Conservation (phyloP, 2,113 vertebrate species). For the Calcarius ornatus region DNA sequence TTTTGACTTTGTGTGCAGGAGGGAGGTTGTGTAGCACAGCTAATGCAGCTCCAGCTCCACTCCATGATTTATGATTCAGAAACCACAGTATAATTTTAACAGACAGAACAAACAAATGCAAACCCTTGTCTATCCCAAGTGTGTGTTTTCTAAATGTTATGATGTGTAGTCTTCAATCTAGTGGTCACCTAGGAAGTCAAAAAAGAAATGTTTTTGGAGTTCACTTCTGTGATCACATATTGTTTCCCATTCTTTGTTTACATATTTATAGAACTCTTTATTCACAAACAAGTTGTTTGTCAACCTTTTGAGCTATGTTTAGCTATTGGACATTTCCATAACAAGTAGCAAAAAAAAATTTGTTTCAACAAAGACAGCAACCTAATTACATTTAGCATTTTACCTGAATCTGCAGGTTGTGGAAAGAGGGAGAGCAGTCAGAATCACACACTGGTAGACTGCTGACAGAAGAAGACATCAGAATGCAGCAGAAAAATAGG, state of each 20-base stretch:
- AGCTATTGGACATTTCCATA: neutral
- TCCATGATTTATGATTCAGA: constrained; percentile 58
- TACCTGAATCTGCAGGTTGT: neutral
- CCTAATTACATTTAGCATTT: neutral
- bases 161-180: constrained; percentile 45
- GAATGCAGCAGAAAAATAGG: neutral
- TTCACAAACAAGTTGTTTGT: neutral
- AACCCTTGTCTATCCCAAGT: neutral
- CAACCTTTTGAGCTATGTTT: neutral
- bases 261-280: neutral
- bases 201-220: neutral
- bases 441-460: accelerated
- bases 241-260: neutral
- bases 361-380: neutral
- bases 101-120: constrained; percentile 30
- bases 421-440: neutral
- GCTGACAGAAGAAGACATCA: neutral
- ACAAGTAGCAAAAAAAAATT: neutral
- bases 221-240: neutral
- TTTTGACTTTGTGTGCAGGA: constrained; percentile 36
- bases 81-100: constrained; percentile 45
- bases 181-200: constrained; percentile 20
- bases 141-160: constrained; percentile 28
- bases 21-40: constrained; percentile 18
- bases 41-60: constrained; percentile 48